Base-by-base conservation (phyloP, 1,140 invertebrate species). In the Drosophila gunungcola region DNA sequence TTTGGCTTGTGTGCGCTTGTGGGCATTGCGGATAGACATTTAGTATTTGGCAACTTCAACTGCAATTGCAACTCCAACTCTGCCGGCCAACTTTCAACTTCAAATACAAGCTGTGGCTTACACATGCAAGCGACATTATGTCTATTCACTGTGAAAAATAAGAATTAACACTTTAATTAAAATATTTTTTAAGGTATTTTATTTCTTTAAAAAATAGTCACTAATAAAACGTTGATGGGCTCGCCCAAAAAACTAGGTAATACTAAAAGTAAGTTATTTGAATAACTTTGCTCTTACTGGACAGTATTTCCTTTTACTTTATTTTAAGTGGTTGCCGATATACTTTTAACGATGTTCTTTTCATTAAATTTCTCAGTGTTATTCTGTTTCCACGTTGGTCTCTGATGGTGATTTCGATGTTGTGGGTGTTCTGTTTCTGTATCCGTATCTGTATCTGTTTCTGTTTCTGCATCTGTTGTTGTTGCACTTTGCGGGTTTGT, bases 1-100 rank as follows among this genome's bases (percentile, higher is more conserved):
- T 84, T 80, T 80, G 63, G 62, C 73, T 80, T 84, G 82, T 83
- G 67, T 77, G 74, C 25, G 64, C 60, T 86, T 82, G 73, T 77
- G 80, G 84, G 54, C 75, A 86, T 73, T 86, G 83, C 83, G 83
- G 83, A 83, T 76, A 73, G 67, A 88, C 74, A 83, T 86, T 83
- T 78, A 80, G 81, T 86, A 86, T 86, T 86, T 83, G 83, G 84
- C 83, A 86, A 73, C 70, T 54, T 51, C 70, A 64, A 74, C 70
- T 73, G 61, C 54, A 80, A 56, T 48, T 62, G 54, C 58, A 75
- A 57, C 53, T 65, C 16, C 53, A 73, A 29, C 32, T 41, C 13
- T 34, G 12, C 5, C 41, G 25, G 12, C 56, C 70, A 69, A 58
- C 49, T 55, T 39, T 43, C 54, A 45, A 53, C 54, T 60, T 27